Base-by-base conservation (phyloP, 1,140 invertebrate species). In the Ceratina japonica region DNA sequence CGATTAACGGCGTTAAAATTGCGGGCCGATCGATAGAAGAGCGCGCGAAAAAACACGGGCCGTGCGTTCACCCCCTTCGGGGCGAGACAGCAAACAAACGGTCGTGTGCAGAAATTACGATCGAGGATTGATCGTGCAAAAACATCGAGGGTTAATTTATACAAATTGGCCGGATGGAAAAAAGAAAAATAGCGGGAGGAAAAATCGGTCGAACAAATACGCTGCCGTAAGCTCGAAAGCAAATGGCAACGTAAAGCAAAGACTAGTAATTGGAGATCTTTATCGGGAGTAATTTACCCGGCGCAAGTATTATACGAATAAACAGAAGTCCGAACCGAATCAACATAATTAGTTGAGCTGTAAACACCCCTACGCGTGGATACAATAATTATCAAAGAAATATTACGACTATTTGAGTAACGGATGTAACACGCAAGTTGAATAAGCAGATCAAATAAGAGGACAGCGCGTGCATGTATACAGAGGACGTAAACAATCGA, bases 61-160 rank as follows among this genome's bases (percentile, higher is more conserved):
- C n/a, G 44, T 27, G 51, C 51, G 10, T 54, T 68, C 65, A n/a
- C 65, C 49, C 51, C 51, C 22, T 31, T 27, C 49, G 66, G n/a
- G 56, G 31, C 66, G 49, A 69, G 18, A 31, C 51, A 31, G 52
- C 51, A 31, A 54, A 70, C 66, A 56, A 70, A 70, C 66, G 66
- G 24, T 27, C 49, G 64, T 24, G 37, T 3, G 65, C 22, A 44
- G 44, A 52, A 68, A 52, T 68, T 68, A 52, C 65, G 49, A 52
- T 68, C 44, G 16, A 13, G 16, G 22, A 52, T 51, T 51, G 49
- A 68, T 68, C 49, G 44, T 68, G 49, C 20, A 52, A 68, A 52
- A 66, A 66, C 44, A 20, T 51, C 44, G 64, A 66, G 16, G 65
- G 65, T 68, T 68, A 68, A 68, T 68, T 68, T 68, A 68, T 52